Percentiles rank a stretch among this genome's conserved stretches.
Evolutionary conservation across 2,888 invertebrate species (phyloP).

Genomic region (Phyllotreta striolata): DNA sequence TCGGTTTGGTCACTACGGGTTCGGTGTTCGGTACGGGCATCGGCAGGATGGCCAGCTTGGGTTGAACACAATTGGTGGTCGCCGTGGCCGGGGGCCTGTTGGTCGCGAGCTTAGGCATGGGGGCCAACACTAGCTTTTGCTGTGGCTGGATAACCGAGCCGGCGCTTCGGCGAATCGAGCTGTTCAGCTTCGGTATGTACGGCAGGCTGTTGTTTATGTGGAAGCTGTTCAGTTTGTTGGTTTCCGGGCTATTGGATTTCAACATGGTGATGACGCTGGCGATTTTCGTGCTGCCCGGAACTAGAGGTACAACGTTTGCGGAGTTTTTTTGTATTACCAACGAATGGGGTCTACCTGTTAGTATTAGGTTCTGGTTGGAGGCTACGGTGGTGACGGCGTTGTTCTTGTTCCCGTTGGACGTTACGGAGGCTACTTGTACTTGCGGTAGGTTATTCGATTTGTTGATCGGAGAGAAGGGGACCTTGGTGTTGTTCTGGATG

Average conservation of each 20-base stretch:
- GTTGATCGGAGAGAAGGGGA: conserved; percentile 42
- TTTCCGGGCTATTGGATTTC: conserved; percentile 63
- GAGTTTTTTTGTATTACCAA: conserved; percentile 68
- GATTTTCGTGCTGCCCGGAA: conserved; percentile 63
- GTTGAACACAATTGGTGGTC: conserved; percentile 64
- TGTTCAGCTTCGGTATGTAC: conserved; percentile 31
- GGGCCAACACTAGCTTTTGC: conserved; percentile 66
- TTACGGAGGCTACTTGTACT: conserved; percentile 49
- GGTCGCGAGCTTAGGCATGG: conserved; percentile 68
- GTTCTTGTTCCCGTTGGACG: conserved; percentile 45
- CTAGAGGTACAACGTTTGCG: conserved; percentile 56
- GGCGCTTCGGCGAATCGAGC: too few species aligned
- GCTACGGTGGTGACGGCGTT: conserved; percentile 38
- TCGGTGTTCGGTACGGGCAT: conserved; percentile 49
- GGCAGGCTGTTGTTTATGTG: conserved; percentile 33
- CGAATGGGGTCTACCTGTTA: conserved; percentile 60
- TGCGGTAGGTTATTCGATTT: conserved; percentile 43
- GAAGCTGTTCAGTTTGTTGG: conserved; percentile 55
- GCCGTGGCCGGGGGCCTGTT: conserved; percentile 67
- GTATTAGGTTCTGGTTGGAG: conserved; percentile 51
- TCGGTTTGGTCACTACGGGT: conserved; percentile 59
- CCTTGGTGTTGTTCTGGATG: conserved; percentile 64
- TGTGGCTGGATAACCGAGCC: conserved; percentile 37
- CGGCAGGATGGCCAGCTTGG: conserved; percentile 58
- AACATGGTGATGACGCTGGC: conserved; percentile 67